Evolutionary conservation across 2,888 invertebrate species (phyloP), one percentile per base, ranked within the genome.

Genomic region (Cenopis cana): DNA sequence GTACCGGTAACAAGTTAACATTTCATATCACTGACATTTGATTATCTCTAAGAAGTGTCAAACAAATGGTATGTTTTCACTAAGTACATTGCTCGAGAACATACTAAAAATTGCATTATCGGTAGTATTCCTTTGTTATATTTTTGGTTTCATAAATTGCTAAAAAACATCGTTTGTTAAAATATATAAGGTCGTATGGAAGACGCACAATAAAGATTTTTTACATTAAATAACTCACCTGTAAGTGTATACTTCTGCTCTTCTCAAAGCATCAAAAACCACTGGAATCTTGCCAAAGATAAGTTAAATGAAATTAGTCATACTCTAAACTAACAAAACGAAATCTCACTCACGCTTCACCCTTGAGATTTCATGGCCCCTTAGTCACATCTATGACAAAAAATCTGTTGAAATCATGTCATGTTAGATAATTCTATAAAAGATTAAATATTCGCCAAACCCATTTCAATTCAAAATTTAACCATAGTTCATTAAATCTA

Each of bases 341-440:
- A 66, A 60, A 67, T 50, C 70, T 71, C 68, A 54, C 68, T 68
- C 60, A 65, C 49, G 36, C 38, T 56, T 57, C 41, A 69, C 55
- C 71, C 71, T 67, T 67, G 71, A 71, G 52, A 61, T 71, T 61
- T 71, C 66, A 61, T 61, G 49, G 50, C 66, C 38, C 24, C 64
- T 71, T 65, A 69, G 54, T 69, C 65, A 69, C 64, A 56, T 18
- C 56, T 60, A 61, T 71, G 61, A 61, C 67, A 67, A 60, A 46
- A 38, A 46, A 14, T n/a, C 1, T 54, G 9, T 41, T 46, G 46
- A 8, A 46, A n/a, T 46, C 6, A n/a, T 46, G 6, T 46, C 8
- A 4, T 12, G n/a, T 4, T n/a, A 46, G n/a, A 46, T 46, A 5
- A 46, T 46, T 46, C 1, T 12, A 46, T n/a, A n/a, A 46, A n/a